phyloP scores from a whole-genome alignment of 92 coral and sea anemone species.

The Scolanthus callimorphus region DNA sequence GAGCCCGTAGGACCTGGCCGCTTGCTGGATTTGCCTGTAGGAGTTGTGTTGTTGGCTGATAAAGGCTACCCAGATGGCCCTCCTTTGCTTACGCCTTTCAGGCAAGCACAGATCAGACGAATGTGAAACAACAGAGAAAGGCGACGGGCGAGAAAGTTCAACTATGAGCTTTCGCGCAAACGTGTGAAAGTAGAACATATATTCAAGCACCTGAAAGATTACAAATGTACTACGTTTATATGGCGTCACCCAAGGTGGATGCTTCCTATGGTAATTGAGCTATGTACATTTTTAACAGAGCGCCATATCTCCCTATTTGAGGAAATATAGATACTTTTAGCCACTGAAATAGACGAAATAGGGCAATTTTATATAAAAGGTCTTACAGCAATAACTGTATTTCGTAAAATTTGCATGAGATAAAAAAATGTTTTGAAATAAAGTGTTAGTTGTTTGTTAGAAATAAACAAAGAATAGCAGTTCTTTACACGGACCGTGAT shows the following conservation, averaged over 20 bases:
- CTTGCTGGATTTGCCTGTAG: constrained; percentile 26
- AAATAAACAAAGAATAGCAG: too few species aligned
- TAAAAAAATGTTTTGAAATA: too few species aligned
- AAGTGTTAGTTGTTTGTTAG: too few species aligned
- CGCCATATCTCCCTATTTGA: constrained; percentile 9
- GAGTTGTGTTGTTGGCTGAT: constrained; percentile 20
- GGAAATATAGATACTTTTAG: constrained; percentile 1
- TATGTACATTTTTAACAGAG: constrained; percentile 9
- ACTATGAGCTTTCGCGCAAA: constrained; percentile 13
- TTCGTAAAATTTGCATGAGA: too few species aligned
- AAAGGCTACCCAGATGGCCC: constrained; percentile 14
- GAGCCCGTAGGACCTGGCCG: constrained; percentile 22
- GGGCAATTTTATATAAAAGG: too few species aligned
- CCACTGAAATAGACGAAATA: constrained; percentile 8
- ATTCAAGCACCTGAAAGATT: constrained; percentile 8
- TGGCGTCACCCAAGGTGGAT: constrained; percentile 21
- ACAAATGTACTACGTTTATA: constrained; percentile 3
- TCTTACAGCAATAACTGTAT: too few species aligned
- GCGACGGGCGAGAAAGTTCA: constrained; percentile 23
- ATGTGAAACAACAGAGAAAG: too few species aligned
- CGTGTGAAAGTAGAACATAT: constrained; percentile 22
- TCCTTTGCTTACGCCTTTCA: constrained; percentile 22
- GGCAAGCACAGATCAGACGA: constrained; percentile 18
- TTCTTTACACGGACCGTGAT: too few species aligned
- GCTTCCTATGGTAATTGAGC: constrained; percentile 6